Evolutionary conservation across 1,140 invertebrate species (phyloP), one percentile per base, ranked within the genome.

Genomic region (Drosophila kurseongensis): DNA sequence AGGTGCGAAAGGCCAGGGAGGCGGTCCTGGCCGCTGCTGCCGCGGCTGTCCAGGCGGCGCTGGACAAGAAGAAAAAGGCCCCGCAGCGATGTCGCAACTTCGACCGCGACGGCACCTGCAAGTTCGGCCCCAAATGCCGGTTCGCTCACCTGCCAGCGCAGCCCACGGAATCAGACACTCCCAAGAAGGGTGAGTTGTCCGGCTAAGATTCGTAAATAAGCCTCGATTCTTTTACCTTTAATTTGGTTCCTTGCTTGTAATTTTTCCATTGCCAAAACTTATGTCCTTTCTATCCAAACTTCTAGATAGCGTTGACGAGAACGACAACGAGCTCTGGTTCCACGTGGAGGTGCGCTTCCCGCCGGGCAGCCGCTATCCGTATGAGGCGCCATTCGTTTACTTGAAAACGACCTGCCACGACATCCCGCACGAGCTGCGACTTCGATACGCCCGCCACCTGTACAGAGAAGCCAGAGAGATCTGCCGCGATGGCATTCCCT

Each of bases 301-400:
- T 35, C 9, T 29, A 48, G 80, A 90, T 0, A 69, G 62, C 66
- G 47, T 88, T 5, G 80, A 89, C 16, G 80, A 91, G 50, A 91
- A 89, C 42, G 80, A 91, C n/a, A 90, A 91, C 14, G 74, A 89
- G 51, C 78, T 91, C 35, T 91, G 81, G 79, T 92, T 91, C 51
- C 96, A 95, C 92, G 93, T 97, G 81, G 96, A 96, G 94, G 94
- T 97, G 83, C 93, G 96, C 79, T 96, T 97, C 93, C 94, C 95
- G 6, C 93, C 94, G 68, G 94, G 95, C 91, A 94, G 94, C 55
- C 93, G 94, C 74, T 97, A 96, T 92, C 96, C 96, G 1, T 95
- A 94, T 85, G 94, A 96, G 93, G 93, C 95, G 1, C 95, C 96
- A 7, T 93, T 94, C 78, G 92, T 96, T 81, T 95, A 95, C 91